Evolutionary conservation across 2,888 invertebrate species (phyloP), one percentile per base, ranked within the genome.

Genomic region (Eupithecia pulchellata): DNA sequence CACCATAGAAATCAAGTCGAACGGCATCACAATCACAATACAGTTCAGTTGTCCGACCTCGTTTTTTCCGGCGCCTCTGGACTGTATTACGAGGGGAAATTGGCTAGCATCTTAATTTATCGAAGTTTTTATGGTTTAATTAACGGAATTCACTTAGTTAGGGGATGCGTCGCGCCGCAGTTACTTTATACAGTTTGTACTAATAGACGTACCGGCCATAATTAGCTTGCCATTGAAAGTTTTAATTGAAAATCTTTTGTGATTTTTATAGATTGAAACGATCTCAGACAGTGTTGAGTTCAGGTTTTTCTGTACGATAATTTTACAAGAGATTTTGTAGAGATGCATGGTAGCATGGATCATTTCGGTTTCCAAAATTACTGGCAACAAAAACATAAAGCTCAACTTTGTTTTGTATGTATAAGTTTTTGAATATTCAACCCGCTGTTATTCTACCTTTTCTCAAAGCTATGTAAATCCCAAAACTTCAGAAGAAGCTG

Each of bases 81-180:
- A 88, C 90, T 91, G 87, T 93, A 93, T 92, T 92, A 92, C 86
- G 88, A 87, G 61, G 92, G 93, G 92, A 92, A 93, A 94, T 92
- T 89, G 94, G 92, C 92, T 90, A 90, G 90, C 91, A 93, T 94
- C 93, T 94, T 94, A 94, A 94, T 94, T 94, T 94, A 94, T 94
- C 89, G 94, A 94, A 94, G 91, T 94, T 94, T 94, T 94, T 94
- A 94, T 94, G 94, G 94, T 94, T 94, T 94, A 94, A 94, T 94
- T 94, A 94, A 94, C 94, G 91, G 93, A 94, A 94, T 94, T 94
- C 94, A 94, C 94, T 94, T 94, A 93, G 90, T 86, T 76, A 77
- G 82, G 81, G 82, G 74, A 77, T 78, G 80, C 81, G 83, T 77
- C 81, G 81, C 78, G 84, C 79, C 85, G 86, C 87, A 90, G 88